Evolutionary conservation across 2,888 invertebrate species (phyloP).

Genomic region (Coenonympha arcania): DNA sequence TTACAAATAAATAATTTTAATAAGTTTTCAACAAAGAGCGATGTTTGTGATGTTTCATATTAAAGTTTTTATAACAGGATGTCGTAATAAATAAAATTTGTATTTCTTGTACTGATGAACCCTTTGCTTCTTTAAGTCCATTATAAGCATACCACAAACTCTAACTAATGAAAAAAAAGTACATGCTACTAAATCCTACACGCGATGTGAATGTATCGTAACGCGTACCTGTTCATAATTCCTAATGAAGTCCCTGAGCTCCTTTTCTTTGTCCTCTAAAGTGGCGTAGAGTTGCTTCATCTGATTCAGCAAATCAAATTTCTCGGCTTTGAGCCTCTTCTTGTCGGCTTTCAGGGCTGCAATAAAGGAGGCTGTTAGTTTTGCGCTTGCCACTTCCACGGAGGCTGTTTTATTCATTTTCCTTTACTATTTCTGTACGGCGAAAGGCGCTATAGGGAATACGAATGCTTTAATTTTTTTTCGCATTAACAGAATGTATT

Average conservation of each 20-base stretch:
- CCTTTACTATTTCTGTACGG: conserved; percentile 18
- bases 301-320: conserved; percentile 92
- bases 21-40: too few species aligned
- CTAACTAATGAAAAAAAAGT: background rate
- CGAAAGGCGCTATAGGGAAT: conserved; percentile 18
- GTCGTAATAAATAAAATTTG: too few species aligned
- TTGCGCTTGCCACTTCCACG: conserved; percentile 9
- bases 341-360: conserved; percentile 89
- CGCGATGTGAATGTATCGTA: too few species aligned
- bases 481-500: background rate
- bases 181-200: background rate
- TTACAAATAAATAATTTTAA: too few species aligned
- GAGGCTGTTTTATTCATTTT: conserved; percentile 21
- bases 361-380: conserved; percentile 30
- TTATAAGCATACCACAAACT: too few species aligned
- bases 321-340: conserved; percentile 92
- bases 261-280: conserved; percentile 94
- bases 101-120: too few species aligned
- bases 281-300: conserved; percentile 96
- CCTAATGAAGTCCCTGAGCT: conserved; percentile 92
- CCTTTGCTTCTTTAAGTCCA: too few species aligned
- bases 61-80: too few species aligned
- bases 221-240: conserved; percentile 90
- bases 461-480: background rate
- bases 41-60: too few species aligned